Evolutionary conservation across 2,797 vertebrate species (phyloP).

Genomic region (Leuciscus waleckii): DNA sequence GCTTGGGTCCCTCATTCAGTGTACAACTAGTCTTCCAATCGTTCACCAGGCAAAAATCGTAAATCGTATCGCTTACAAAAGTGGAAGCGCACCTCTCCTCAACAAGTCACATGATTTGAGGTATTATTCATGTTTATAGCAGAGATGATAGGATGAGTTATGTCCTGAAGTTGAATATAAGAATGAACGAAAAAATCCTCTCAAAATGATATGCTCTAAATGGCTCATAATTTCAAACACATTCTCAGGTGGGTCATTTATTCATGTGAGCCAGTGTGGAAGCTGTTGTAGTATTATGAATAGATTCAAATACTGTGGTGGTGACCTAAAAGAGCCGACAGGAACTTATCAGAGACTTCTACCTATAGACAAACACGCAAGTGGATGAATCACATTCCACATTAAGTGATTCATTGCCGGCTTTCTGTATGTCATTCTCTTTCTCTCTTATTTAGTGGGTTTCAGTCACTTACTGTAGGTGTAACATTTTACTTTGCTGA

Average conservation of each 20-base stretch:
- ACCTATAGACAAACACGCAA: not conserved
- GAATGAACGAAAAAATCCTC: not conserved
- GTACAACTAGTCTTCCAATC: not conserved
- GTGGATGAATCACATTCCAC: not conserved
- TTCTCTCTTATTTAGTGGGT: not conserved
- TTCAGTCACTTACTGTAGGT: not conserved
- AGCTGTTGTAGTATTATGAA: not conserved
- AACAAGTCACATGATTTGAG: not conserved
- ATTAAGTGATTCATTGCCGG: not conserved
- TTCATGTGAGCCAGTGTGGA: not conserved
- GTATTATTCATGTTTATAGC: not conserved
- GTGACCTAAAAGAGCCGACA: constrained; percentile 16
- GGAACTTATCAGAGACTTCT: not conserved
- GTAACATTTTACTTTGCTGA: not conserved
- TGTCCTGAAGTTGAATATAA: not conserved
- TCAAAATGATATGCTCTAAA: not conserved
- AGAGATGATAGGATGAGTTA: not conserved
- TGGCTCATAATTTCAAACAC: not conserved
- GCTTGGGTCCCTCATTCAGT: not conserved
- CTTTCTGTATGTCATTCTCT: not conserved
- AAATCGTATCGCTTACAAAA: not conserved
- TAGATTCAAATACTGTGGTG: constrained; percentile 28
- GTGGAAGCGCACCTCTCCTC: not conserved
- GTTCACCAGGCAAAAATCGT: not conserved
- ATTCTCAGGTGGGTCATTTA: not conserved